phyloP scores from a whole-genome alignment of 2,888 invertebrate species.

The Bellardia pandia region DNA sequence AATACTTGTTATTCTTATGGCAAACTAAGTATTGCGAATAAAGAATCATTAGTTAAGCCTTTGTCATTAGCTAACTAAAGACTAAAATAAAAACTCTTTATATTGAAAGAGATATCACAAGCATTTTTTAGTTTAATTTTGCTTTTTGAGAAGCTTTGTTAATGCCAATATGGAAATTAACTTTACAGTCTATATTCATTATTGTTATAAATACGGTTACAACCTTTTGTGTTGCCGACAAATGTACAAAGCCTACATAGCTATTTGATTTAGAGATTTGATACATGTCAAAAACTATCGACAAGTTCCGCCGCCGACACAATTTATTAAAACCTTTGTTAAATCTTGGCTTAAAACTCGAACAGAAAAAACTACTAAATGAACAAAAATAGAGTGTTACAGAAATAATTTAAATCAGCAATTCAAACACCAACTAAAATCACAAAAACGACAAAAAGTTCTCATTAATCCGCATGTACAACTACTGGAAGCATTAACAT shows the following conservation, averaged over 20 bases:
- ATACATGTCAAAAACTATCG: slow-evolving; percentile 37
- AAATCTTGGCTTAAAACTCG: slow-evolving; percentile 30
- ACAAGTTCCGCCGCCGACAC: slow-evolving; percentile 62
- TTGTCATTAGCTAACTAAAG: too few relatives aligned
- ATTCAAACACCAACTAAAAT: slow-evolving; percentile 49
- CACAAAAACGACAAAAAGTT: slow-evolving; percentile 26
- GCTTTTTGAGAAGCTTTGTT: too few relatives aligned
- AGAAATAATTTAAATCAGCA: slow-evolving; percentile 54
- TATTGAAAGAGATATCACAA: too few relatives aligned
- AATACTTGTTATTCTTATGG: too few relatives aligned
- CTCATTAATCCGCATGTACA: slow-evolving; percentile 22
- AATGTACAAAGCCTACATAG: slow-evolving; percentile 8
- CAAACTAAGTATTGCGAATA: too few relatives aligned
- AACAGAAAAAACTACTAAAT: neutral
- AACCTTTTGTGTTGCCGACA: neutral
- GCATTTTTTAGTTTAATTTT: too few relatives aligned
- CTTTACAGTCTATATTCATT: neutral
- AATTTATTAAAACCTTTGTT: slow-evolving; percentile 12
- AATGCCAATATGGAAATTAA: too few relatives aligned
- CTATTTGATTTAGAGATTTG: neutral
- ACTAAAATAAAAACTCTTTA: too few relatives aligned
- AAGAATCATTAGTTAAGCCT: too few relatives aligned
- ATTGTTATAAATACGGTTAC: too few relatives aligned
- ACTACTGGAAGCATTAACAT: slow-evolving; percentile 8
- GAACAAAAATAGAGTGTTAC: slow-evolving; percentile 37